A percentile compares a stretch with the other conserved stretches of the same genome.
Conservation (phyloP, 2,888 invertebrate species). For the Mechanitis mazaeus region DNA sequence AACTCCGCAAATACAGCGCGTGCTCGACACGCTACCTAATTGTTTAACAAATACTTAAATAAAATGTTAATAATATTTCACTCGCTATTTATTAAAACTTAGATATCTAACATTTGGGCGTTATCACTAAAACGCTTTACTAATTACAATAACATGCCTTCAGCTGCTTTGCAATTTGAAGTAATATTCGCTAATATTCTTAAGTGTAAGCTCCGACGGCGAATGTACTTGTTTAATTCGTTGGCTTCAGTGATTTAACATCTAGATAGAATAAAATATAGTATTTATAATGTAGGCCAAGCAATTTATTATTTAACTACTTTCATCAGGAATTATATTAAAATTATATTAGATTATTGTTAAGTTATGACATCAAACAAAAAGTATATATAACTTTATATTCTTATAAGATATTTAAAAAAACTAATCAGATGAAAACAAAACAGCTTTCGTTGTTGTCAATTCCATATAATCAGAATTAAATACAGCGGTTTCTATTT, state of each 20-base stretch:
- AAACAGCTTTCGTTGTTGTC: neutral
- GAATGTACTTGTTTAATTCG: constrained; percentile 19
- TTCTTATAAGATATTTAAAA: too few species aligned
- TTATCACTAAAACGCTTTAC: constrained; percentile 48
- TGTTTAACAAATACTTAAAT: constrained; percentile 23
- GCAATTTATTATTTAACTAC: too few species aligned
- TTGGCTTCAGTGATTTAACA: constrained; percentile 16
- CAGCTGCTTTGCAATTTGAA: constrained; percentile 60
- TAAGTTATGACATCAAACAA: too few species aligned
- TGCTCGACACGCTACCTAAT: constrained; percentile 21
- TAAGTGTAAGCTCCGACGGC: constrained; percentile 41
- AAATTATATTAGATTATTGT: too few species aligned
- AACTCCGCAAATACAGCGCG: constrained; percentile 20
- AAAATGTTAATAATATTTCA: constrained; percentile 28
- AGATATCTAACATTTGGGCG: constrained; percentile 34
- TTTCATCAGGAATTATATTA: too few species aligned
- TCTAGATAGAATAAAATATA: constrained; percentile 9
- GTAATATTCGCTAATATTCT: constrained; percentile 58
- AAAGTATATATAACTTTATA: too few species aligned
- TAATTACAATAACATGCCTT: constrained; percentile 54
- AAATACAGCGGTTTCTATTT: neutral
- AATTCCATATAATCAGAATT: neutral
- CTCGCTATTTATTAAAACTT: constrained; percentile 37
- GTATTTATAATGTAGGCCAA: neutral
- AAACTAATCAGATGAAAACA: too few species aligned